These are phyloP conservation scores for Sarcophaga carnaria DNA, from an alignment of 2,888 invertebrate genomes.

Conservation along the genomic window DNA sequence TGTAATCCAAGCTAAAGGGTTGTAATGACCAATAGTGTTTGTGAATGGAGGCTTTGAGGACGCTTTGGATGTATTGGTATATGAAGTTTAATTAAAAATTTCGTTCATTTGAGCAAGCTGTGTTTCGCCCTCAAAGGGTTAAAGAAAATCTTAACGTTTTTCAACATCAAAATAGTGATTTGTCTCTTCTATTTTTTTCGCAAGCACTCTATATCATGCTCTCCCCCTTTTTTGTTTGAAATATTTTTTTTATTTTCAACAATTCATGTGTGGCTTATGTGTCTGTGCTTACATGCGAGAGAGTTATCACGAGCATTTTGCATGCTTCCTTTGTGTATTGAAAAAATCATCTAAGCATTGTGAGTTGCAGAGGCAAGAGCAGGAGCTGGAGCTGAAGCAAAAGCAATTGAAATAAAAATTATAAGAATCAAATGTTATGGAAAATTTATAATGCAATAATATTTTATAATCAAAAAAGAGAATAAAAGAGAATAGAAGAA, in stretches of 20 bases:
- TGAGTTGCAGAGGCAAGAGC: not conserved
- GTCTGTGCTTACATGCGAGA: too few relatives aligned
- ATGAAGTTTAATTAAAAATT: too few relatives aligned
- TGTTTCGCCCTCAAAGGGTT: too few relatives aligned
- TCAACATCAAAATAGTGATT: constrained; percentile 43
- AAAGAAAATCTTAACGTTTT: not conserved
- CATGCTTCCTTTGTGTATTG: constrained; percentile 47
- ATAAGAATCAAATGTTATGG: constrained; percentile 52
- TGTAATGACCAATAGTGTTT: too few relatives aligned
- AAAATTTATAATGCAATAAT: constrained; percentile 60
- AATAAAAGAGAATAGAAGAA: not conserved
- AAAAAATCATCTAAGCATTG: constrained; percentile 28
- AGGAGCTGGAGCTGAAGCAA: not conserved
- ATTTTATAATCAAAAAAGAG: not conserved
- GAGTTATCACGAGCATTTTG: too few relatives aligned
- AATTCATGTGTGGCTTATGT: too few relatives aligned
- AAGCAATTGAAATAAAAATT: constrained; percentile 3
- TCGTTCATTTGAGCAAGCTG: too few relatives aligned
- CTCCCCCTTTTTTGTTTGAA: too few relatives aligned
- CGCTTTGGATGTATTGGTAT: too few relatives aligned
- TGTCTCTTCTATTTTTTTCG: constrained; percentile 35
- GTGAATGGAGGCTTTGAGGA: too few relatives aligned
- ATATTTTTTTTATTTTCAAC: too few relatives aligned
- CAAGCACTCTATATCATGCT: not conserved
- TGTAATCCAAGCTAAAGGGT: too few relatives aligned